Evolutionary conservation across 2,888 invertebrate genomes (phyloP).

Genomic region (Anthophora plumipes): DNA sequence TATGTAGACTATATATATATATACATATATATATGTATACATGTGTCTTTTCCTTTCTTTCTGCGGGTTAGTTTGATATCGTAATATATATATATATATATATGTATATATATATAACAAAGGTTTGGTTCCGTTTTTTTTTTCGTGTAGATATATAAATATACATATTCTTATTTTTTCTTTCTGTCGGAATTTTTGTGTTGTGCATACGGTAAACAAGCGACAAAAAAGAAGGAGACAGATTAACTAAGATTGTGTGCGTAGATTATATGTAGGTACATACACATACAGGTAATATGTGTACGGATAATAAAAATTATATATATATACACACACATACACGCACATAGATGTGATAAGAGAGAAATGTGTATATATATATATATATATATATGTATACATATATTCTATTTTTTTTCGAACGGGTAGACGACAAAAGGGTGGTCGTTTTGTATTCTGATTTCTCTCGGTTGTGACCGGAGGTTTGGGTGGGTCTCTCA

Average conservation of each 20-base stretch:
- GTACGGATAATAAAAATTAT: slow-evolving; percentile 42
- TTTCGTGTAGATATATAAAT: slow-evolving; percentile 35
- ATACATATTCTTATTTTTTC: slow-evolving; percentile 43
- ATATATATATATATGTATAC: slow-evolving; percentile 35
- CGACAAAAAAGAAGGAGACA: slow-evolving; percentile 65
- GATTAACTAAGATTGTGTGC: slow-evolving; percentile 72
- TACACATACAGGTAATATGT: slow-evolving; percentile 34
- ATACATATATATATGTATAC: slow-evolving; percentile 38
- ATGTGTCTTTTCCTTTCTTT: slow-evolving; percentile 56
- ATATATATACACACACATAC: slow-evolving; percentile 37
- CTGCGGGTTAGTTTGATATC: slow-evolving; percentile 50
- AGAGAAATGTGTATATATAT: slow-evolving; percentile 35
- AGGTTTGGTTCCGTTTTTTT: slow-evolving; percentile 39
- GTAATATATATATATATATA: slow-evolving; percentile 24
- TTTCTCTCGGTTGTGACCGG: slow-evolving; percentile 52
- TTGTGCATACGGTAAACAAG: slow-evolving; percentile 67
- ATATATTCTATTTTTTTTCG: slow-evolving; percentile 27
- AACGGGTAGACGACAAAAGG: slow-evolving; percentile 45
- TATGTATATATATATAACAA: no score
- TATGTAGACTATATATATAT: no score
- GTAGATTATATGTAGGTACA: slow-evolving; percentile 47
- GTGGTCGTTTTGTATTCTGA: slow-evolving; percentile 57
- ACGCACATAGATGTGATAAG: slow-evolving; percentile 42
- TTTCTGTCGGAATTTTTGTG: slow-evolving; percentile 41
- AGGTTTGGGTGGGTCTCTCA: slow-evolving; percentile 33